Conservation (phyloP, 2,113 vertebrate species). For the Muntiacus reevesi region DNA sequence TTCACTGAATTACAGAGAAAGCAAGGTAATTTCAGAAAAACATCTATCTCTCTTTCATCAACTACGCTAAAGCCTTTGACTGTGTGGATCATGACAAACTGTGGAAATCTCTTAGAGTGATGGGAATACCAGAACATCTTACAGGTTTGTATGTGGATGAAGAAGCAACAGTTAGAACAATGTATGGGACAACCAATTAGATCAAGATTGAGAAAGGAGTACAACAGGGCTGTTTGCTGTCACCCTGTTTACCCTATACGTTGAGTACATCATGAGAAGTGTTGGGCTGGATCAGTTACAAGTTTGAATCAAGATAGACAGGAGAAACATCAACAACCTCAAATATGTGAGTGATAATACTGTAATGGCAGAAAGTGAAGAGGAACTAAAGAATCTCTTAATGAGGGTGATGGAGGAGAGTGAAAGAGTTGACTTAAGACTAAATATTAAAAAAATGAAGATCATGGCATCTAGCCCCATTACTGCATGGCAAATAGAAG, state of each 20-base stretch:
- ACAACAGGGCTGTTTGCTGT: not conserved
- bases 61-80: not conserved
- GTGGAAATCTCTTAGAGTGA: not conserved
- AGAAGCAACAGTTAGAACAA: not conserved
- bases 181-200: not conserved
- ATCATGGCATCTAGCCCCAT: not conserved
- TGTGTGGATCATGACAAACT: not conserved
- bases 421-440: not conserved
- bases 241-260: not conserved
- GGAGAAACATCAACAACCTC: not conserved
- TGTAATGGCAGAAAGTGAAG: not conserved
- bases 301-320: not conserved
- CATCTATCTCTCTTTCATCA: not conserved
- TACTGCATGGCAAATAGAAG: not conserved
- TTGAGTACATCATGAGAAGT: not conserved
- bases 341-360: not conserved
- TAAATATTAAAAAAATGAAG: not conserved
- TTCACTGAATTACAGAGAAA: not conserved
- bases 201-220: not conserved
- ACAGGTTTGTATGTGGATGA: not conserved
- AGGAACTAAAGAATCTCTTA: not conserved
- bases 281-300: not conserved
- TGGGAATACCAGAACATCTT: not conserved
- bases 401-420: not conserved
- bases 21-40: not conserved